phyloP scores from a whole-genome alignment of 2,888 invertebrate genomes.

The Coelogynopora nodosa region DNA sequence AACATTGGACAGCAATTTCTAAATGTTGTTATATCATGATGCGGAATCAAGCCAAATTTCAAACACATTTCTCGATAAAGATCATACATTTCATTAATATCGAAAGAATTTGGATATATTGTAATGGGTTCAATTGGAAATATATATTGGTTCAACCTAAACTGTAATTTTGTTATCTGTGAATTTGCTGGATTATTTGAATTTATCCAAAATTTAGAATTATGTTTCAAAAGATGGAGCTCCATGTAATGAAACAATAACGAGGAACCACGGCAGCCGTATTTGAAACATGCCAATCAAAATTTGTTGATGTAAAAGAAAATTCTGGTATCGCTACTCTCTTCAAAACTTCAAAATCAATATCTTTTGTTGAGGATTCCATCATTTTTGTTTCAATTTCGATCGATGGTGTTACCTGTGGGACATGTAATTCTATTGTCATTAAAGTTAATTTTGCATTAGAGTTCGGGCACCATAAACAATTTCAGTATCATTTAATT shows the following conservation, averaged over 20 bases:
- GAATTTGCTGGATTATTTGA: not conserved
- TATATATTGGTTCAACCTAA: not conserved
- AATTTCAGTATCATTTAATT: not conserved
- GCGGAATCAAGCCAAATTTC: not conserved
- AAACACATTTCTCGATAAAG: not conserved
- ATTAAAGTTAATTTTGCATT: not conserved
- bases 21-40: not conserved
- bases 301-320: no score
- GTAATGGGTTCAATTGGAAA: not conserved
- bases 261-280: not conserved
- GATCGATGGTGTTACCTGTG: not conserved
- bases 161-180: not conserved
- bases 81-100: not conserved
- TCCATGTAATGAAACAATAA: not conserved
- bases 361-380: not conserved
- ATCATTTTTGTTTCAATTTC: not conserved
- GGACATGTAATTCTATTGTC: not conserved
- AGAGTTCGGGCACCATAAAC: not conserved
- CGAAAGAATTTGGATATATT: not conserved
- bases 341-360: not conserved
- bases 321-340: not conserved
- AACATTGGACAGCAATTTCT: not conserved
- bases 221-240: not conserved
- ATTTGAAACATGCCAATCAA: not conserved
- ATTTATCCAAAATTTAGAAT: not conserved